Evolutionary conservation across 2,888 invertebrate genomes (phyloP), one percentile per base, ranked within the genome.

Genomic region (Dolichopus griseipennis): DNA sequence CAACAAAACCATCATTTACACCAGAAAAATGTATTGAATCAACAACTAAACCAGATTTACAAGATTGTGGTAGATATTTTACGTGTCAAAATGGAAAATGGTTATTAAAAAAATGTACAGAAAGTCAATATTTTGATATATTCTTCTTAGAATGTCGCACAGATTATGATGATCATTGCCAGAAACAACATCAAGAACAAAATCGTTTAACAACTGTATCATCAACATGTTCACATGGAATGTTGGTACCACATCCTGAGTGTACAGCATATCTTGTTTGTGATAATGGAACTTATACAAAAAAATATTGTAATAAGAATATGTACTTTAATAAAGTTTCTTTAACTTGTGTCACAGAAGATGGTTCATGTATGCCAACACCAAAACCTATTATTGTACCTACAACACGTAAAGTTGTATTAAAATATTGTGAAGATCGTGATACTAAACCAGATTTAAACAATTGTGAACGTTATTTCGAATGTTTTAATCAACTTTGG

Each of bases 191-290:
- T 52, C 9, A 37, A 37, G 12, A 8, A 5, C 4, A 37, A 37
- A 10, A 12, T 33, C 27, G 27, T 27, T 27, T 27, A 27, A 27
- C 27, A 4, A 27, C 27, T 27, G 2, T 27, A 27, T 27, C 27
- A 27, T 27, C 27, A 4, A 27, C 2, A 27, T 33, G 33, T 18
- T 12, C 27, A 15, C 2, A 64, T 33, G 33, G 15, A 12, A 34
- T 10, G 3, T 5, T 33, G 18, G 33, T 7, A 37, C 64, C 61
- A 43, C n/a, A 37, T 34, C 61, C 22, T 15, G 20, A 52, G 1
- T 64, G 64, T 64, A 15, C 18, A 7, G n/a, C 52, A 34, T 68
- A 64, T 33, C 61, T 61, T 61, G 64, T 64, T 9, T 68, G 68
- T 64, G 15, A 1, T 18, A 52, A 52, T 52, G 6, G 15, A 6